Evolutionary conservation across 2,113 vertebrate genomes (phyloP).

Genomic region (Petrocephalus zakoni): DNA sequence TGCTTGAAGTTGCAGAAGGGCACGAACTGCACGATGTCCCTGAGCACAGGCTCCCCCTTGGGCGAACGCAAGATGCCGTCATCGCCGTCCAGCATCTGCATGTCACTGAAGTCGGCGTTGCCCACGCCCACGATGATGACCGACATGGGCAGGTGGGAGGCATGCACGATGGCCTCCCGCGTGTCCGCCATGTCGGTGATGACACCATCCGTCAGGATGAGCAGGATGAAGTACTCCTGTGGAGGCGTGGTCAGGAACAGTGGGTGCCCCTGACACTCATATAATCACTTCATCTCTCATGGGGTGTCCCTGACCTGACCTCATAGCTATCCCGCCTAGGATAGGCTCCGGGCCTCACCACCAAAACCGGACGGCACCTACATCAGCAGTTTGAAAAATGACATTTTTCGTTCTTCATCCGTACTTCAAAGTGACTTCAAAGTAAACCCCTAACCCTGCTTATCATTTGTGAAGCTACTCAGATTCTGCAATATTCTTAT

Average conservation of each 20-base stretch:
- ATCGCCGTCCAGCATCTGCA: slow-evolving; percentile 95
- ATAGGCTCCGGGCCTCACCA: not conserved
- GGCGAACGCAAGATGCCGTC: slow-evolving; percentile 92
- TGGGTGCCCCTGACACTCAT: not conserved
- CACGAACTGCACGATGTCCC: slow-evolving; percentile 97
- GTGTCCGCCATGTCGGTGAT: slow-evolving; percentile 99
- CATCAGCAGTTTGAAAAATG: not conserved
- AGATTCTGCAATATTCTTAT: not conserved
- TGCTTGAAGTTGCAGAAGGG: slow-evolving; percentile 98
- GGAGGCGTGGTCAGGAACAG: slow-evolving; percentile 19
- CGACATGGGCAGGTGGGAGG: slow-evolving; percentile 95
- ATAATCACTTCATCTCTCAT: not conserved
- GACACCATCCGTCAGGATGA: slow-evolving; percentile 67
- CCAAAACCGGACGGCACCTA: not conserved
- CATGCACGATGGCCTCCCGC: slow-evolving; percentile 91
- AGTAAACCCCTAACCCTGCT: not conserved
- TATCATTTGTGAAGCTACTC: not conserved
- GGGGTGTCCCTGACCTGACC: not conserved
- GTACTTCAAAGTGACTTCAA: not conserved
- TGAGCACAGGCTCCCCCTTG: slow-evolving; percentile 89
- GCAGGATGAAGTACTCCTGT: slow-evolving; percentile 97
- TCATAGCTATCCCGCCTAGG: not conserved
- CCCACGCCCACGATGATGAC: slow-evolving; percentile 97
- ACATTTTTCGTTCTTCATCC: not conserved
- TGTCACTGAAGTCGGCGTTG: slow-evolving; percentile 94